Percentiles rank a stretch among this genome's conserved stretches.
Conservation (phyloP, 2,797 vertebrate species). For the Netta rufina region DNA sequence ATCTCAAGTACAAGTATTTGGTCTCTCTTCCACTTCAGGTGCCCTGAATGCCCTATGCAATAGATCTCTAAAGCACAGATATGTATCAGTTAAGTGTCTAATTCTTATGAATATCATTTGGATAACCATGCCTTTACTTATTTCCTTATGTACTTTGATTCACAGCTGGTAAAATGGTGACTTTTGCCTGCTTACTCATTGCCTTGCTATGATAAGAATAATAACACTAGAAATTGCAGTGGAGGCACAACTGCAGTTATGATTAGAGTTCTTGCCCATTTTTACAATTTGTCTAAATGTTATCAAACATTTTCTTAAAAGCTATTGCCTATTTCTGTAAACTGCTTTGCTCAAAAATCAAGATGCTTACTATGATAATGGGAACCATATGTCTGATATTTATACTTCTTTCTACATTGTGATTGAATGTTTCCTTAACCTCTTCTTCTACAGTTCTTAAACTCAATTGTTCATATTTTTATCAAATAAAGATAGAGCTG, state of each 20-base stretch:
- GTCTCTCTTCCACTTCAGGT: neutral
- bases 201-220: neutral
- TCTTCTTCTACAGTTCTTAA: neutral
- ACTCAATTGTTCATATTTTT: neutral
- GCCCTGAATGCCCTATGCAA: neutral
- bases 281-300: neutral
- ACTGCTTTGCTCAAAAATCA: neutral
- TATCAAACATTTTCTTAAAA: neutral
- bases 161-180: neutral
- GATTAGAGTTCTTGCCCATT: neutral
- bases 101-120: neutral
- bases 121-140: neutral
- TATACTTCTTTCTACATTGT: neutral
- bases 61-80: neutral
- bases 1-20: neutral
- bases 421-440: neutral
- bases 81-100: neutral
- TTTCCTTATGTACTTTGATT: neutral
- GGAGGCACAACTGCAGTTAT: neutral
- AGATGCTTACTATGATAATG: neutral
- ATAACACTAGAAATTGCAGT: neutral
- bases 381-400: neutral
- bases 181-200: neutral
- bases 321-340: neutral
- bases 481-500: neutral